A percentile compares a stretch with the other conserved stretches of the same genome.
Evolutionary conservation across 1,140 invertebrate genomes (phyloP).

Genomic region (Pectinophora gossypiella): DNA sequence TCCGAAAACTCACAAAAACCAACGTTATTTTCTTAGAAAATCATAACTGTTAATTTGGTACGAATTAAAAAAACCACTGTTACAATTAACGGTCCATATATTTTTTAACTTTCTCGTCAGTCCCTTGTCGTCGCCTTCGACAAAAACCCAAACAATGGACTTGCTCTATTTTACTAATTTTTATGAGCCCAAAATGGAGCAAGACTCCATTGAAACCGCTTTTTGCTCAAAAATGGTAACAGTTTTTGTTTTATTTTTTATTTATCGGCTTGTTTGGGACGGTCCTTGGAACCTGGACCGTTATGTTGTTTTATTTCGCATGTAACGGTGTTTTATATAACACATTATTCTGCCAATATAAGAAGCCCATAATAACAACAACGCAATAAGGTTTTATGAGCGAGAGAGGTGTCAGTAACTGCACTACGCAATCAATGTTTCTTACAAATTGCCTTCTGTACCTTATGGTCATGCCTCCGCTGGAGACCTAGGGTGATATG

Average conservation of each 20-base stretch:
- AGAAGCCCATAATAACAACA: too few species aligned
- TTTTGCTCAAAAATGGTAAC: constrained; percentile 4
- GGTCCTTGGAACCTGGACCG: not conserved
- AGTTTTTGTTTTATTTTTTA: not conserved
- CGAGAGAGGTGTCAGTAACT: too few species aligned
- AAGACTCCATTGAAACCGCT: constrained; percentile 14
- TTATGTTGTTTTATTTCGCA: not conserved
- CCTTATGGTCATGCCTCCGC: too few species aligned
- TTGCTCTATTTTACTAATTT: constrained; percentile 48
- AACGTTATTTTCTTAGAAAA: too few species aligned
- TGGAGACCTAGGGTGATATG: too few species aligned
- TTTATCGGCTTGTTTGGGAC: not conserved
- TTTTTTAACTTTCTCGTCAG: constrained; percentile 14
- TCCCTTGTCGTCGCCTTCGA: constrained; percentile 8
- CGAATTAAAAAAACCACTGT: constrained; percentile 30
- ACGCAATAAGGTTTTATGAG: too few species aligned
- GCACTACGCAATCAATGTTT: too few species aligned
- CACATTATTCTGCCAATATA: too few species aligned
- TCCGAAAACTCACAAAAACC: too few species aligned
- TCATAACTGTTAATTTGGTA: constrained; percentile 21
- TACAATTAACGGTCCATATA: constrained; percentile 47
- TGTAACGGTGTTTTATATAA: not conserved
- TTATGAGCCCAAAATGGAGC: constrained; percentile 36
- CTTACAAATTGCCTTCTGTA: too few species aligned
- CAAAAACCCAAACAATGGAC: constrained; percentile 24